Percentiles rank a stretch among this genome's conserved stretches.
Evolutionary conservation across 2,888 invertebrate species (phyloP).

Genomic region (Trissoscelio sp.): DNA sequence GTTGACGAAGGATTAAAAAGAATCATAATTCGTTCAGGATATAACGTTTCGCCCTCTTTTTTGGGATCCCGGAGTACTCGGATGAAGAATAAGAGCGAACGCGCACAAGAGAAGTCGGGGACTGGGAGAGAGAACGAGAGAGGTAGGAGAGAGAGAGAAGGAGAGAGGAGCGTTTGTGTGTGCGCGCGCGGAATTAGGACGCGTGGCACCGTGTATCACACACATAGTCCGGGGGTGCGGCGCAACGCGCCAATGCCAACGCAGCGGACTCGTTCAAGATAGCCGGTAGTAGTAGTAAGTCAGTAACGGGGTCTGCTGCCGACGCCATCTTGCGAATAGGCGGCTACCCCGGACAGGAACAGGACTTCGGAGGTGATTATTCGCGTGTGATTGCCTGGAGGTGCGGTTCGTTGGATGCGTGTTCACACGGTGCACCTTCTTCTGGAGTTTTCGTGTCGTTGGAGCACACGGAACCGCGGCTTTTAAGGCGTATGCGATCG

Average conservation of each 20-base stretch:
- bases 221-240: slow-evolving; percentile 54
- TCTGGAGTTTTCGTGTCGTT: slow-evolving; percentile 18
- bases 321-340: slow-evolving; percentile 90
- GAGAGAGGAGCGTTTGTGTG: slow-evolving; percentile 36
- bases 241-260: slow-evolving; percentile 57
- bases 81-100: neutral
- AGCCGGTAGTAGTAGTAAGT: slow-evolving; percentile 61
- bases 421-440: neutral
- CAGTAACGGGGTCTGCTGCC: slow-evolving; percentile 59
- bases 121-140: neutral
- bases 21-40: slow-evolving; percentile 16
- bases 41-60: slow-evolving; percentile 23
- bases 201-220: slow-evolving; percentile 46
- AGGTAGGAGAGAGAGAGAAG: neutral
- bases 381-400: slow-evolving; percentile 67
- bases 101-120: neutral
- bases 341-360: slow-evolving; percentile 86
- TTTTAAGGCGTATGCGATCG: slow-evolving; percentile 31
- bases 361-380: slow-evolving; percentile 74
- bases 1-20: neutral
- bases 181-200: slow-evolving; percentile 53
- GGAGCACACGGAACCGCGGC: neutral
- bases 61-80: neutral
- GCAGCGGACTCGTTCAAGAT: slow-evolving; percentile 56
- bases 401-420: neutral